These are phyloP conservation scores for Schizaphis graminum DNA, from an alignment of 2,888 invertebrate species.

Conservation along the genomic window DNA sequence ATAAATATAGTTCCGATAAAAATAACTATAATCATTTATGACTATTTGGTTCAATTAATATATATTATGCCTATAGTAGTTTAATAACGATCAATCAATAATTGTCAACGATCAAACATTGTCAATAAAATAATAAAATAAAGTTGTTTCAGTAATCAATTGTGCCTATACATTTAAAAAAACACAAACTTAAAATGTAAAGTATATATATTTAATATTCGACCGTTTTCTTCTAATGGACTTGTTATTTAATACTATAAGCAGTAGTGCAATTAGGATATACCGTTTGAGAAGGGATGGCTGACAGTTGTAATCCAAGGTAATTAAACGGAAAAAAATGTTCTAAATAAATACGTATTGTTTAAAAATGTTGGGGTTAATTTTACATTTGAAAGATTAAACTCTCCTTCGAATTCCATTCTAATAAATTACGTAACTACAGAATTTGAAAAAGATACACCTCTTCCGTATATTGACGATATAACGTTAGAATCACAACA, in stretches of 20 bases:
- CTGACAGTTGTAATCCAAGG: neutral
- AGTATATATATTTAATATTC: neutral
- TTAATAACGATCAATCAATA: neutral
- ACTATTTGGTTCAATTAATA: neutral
- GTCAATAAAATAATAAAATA: neutral
- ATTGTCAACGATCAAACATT: neutral
- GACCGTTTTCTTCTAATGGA: neutral
- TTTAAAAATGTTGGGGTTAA: neutral
- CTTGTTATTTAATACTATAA: conserved; percentile 5
- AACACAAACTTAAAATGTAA: neutral
- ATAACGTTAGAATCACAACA: neutral
- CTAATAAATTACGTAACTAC: neutral
- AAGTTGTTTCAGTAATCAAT: neutral
- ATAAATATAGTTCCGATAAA: neutral
- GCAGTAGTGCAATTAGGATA: conserved; percentile 3
- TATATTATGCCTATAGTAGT: neutral
- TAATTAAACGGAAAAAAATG: neutral
- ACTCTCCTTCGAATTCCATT: neutral
- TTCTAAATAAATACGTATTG: neutral
- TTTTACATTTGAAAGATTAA: conserved; percentile 1
- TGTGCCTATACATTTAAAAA: neutral
- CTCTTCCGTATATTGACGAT: neutral
- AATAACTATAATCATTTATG: neutral
- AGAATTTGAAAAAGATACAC: neutral
- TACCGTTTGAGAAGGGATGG: neutral